These are phyloP conservation scores for Lutjanus campechanus DNA, from an alignment of 2,797 vertebrate species.

Conservation along the genomic window DNA sequence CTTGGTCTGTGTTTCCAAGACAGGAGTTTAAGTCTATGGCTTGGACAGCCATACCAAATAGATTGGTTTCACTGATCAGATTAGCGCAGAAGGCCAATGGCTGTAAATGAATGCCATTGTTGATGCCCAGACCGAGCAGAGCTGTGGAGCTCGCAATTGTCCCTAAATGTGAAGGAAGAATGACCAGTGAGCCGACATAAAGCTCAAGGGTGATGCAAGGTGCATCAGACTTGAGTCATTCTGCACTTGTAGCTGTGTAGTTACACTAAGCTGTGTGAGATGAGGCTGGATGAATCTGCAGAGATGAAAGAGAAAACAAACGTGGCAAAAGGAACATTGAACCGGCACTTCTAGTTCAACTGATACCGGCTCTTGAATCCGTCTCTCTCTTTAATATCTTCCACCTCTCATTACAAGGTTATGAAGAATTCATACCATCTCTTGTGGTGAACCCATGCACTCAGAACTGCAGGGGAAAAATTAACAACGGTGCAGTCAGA, in stretches of 20 bases:
- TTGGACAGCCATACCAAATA: conserved; percentile 82
- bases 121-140: conserved; percentile 55
- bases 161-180: conserved; percentile 43
- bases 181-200: conserved; percentile 56
- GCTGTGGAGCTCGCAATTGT: conserved; percentile 59
- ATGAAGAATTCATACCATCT: conserved; percentile 70
- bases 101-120: conserved; percentile 79
- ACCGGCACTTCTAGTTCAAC: conserved; percentile 40
- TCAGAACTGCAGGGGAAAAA: conserved; percentile 74
- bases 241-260: conserved; percentile 31
- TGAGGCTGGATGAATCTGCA: conserved; percentile 15
- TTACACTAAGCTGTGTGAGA: conserved; percentile 31
- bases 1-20: conserved; percentile 50
- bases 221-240: conserved; percentile 44
- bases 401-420: conserved; percentile 62
- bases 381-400: conserved; percentile 48
- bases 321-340: conserved; percentile 41
- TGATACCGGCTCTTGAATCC: conserved; percentile 13
- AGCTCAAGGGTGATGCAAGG: conserved; percentile 37
- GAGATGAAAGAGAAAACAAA: conserved; percentile 56
- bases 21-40: conserved; percentile 53
- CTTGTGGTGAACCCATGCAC: conserved; percentile 72
- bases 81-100: conserved; percentile 71
- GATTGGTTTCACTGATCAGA: conserved; percentile 85
- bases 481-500: conserved; percentile 76